phyloP scores from a whole-genome alignment of 2,797 vertebrate genomes.

The Tachyglossus aculeatus region DNA sequence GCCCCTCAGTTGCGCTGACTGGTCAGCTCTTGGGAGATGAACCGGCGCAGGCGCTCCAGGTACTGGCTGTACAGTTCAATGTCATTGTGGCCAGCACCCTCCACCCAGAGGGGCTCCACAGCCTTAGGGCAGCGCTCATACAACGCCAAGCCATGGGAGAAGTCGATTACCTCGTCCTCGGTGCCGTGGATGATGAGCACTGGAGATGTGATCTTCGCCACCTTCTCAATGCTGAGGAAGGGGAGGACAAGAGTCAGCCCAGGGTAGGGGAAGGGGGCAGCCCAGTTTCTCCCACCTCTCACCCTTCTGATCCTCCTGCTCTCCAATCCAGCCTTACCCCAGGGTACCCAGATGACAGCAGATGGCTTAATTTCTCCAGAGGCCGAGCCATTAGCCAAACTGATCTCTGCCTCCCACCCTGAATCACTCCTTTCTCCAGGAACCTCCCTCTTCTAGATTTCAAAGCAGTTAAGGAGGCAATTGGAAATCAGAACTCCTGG shows the following conservation, averaged over 20 bases:
- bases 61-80: slow-evolving; percentile 99
- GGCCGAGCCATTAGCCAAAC: neutral
- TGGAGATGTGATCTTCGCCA: slow-evolving; percentile 95
- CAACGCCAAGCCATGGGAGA: slow-evolving; percentile 94
- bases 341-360: too few relatives aligned
- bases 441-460: too few relatives aligned
- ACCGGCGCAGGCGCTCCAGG: slow-evolving; percentile 94
- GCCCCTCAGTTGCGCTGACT: slow-evolving; percentile 76
- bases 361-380: too few relatives aligned
- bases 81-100: slow-evolving; percentile 97
- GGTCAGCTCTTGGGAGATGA: slow-evolving; percentile 96
- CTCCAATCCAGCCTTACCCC: neutral
- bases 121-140: slow-evolving; percentile 97
- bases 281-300: neutral
- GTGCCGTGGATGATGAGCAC: slow-evolving; percentile 98
- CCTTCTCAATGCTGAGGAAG: slow-evolving; percentile 91
- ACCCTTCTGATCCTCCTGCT: neutral
- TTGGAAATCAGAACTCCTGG: too few relatives aligned
- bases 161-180: slow-evolving; percentile 97
- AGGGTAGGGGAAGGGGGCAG: neutral
- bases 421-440: neutral
- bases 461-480: too few relatives aligned
- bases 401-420: neutral
- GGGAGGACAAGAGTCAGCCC: neutral
- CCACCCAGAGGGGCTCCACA: slow-evolving; percentile 97